Percentiles rank a stretch among this genome's conserved stretches.
Evolutionary conservation across 2,888 invertebrate genomes (phyloP).

Genomic region (Spisula subtruncata): DNA sequence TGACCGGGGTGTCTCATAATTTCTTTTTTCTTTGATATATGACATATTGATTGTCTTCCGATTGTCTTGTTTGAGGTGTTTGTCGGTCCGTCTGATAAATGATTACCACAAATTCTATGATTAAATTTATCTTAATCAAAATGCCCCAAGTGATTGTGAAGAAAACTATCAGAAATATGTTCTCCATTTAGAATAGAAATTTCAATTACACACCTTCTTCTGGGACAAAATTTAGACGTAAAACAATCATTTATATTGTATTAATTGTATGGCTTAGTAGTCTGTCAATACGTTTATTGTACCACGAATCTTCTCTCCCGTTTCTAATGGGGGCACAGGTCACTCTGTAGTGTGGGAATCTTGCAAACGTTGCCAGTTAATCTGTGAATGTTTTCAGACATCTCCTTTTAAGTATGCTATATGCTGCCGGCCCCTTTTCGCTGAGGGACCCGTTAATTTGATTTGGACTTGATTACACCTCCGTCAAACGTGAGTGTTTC

Average conservation of each 20-base stretch:
- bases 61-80: neutral
- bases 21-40: neutral
- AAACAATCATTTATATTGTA: constrained; percentile 24
- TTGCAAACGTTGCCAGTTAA: constrained; percentile 31
- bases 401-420: constrained; percentile 28
- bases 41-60: neutral
- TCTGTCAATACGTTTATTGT: constrained; percentile 24
- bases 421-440: constrained; percentile 33
- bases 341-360: constrained; percentile 52
- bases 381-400: constrained; percentile 38
- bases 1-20: neutral
- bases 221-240: constrained; percentile 22
- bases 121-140: constrained; percentile 11
- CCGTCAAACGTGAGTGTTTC: constrained; percentile 9
- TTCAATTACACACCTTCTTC: constrained; percentile 7
- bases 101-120: constrained; percentile 13
- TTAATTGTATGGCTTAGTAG: constrained; percentile 20
- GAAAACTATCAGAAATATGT: constrained; percentile 31
- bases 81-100: constrained; percentile 19
- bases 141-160: constrained; percentile 1
- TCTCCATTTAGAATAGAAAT: constrained; percentile 11
- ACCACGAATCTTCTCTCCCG: neutral
- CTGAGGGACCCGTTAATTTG: constrained; percentile 54
- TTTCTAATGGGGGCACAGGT: constrained; percentile 41
- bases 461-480: constrained; percentile 56